These are phyloP conservation scores for Muricea muricata DNA, from an alignment of 92 coral and sea anemone genomes.

Conservation along the genomic window DNA sequence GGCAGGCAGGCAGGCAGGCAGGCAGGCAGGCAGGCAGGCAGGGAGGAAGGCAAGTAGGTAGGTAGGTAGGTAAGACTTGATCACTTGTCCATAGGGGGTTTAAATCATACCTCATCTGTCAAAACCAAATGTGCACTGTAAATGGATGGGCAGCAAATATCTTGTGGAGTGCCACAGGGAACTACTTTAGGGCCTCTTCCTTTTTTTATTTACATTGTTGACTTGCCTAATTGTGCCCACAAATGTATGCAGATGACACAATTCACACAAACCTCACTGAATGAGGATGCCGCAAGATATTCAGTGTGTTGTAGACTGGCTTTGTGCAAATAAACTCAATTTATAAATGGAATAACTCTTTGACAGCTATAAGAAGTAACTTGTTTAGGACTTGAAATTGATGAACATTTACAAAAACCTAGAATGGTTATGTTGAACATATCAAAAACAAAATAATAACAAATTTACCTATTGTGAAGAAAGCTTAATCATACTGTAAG, in stretches of 20 bases:
- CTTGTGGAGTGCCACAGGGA: conserved; percentile 61
- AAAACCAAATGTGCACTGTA: conserved; percentile 28
- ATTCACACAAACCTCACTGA: conserved; percentile 46
- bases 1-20: too few species aligned
- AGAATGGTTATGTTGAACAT: not conserved
- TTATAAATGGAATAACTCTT: not conserved
- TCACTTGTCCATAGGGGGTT: too few species aligned
- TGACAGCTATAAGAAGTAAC: not conserved
- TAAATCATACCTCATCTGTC: conserved; percentile 33
- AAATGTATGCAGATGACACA: conserved; percentile 56
- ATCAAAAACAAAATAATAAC: not conserved
- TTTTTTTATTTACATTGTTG: conserved; percentile 44
- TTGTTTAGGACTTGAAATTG: not conserved
- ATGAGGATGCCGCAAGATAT: conserved; percentile 35
- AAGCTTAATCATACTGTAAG: not conserved
- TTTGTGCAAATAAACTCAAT: conserved; percentile 55
- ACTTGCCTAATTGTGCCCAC: conserved; percentile 46
- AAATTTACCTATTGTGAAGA: not conserved
- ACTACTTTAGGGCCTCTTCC: conserved; percentile 51
- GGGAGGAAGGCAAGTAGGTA: too few species aligned
- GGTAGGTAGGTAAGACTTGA: too few species aligned
- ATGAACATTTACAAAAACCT: not conserved
- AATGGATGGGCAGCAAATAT: conserved; percentile 17
- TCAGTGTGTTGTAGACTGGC: conserved; percentile 41
- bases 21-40: too few species aligned